Conservation (phyloP, 2,797 vertebrate species). For the Gephyroberyx darwinii region DNA sequence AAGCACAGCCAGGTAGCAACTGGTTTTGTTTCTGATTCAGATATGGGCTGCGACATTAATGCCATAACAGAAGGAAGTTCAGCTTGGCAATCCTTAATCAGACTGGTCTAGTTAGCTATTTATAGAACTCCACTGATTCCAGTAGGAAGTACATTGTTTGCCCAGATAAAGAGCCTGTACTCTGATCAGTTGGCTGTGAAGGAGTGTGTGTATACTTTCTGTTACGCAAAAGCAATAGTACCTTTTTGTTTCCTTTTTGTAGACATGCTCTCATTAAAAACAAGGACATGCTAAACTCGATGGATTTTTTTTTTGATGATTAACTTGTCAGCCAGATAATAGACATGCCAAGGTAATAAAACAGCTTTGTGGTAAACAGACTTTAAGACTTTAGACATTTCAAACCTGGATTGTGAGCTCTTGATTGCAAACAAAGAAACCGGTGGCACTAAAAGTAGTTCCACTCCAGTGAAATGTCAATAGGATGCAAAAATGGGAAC, state of each 20-base stretch:
- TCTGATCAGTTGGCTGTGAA: neutral
- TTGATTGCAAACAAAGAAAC: conserved; percentile 11
- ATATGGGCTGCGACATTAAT: conserved; percentile 17
- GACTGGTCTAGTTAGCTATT: conserved; percentile 41
- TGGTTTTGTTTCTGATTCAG: neutral
- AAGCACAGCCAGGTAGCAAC: conserved; percentile 4
- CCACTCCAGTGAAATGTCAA: neutral
- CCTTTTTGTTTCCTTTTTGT: neutral
- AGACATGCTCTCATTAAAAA: neutral
- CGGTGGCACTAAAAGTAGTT: conserved; percentile 1
- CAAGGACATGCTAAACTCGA: neutral
- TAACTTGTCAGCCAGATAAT: no score
- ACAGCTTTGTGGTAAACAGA: neutral
- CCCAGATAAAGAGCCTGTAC: conserved; percentile 6
- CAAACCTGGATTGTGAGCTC: neutral
- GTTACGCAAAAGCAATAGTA: neutral
- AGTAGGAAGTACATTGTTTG: conserved; percentile 27
- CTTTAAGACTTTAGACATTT: conserved; percentile 4
- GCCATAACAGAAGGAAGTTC: conserved; percentile 32
- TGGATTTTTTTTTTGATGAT: no score
- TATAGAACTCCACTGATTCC: conserved; percentile 32
- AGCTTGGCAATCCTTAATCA: conserved; percentile 29
- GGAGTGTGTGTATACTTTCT: neutral
- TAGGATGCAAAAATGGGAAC: neutral
- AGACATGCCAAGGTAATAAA: neutral